These are phyloP conservation scores for Horisme vitalbata DNA, from an alignment of 2,888 invertebrate genomes.

Conservation along the genomic window DNA sequence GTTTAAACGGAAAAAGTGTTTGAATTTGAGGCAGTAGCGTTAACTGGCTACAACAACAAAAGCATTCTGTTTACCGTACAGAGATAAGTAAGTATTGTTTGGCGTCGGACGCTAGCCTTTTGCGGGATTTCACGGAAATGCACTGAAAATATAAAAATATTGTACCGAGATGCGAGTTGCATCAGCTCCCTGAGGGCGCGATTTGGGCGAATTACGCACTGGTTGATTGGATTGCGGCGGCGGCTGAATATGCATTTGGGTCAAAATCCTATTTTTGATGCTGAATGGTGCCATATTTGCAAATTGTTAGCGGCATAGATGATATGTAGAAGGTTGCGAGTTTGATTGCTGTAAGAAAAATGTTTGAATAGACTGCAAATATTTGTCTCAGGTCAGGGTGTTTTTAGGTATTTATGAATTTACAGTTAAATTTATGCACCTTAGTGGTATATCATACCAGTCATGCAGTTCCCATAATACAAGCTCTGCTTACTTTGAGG, in stretches of 20 bases:
- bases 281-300: slow-evolving; percentile 6
- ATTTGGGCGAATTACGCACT: slow-evolving; percentile 49
- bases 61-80: slow-evolving; percentile 42
- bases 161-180: slow-evolving; percentile 59
- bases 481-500: too few species aligned
- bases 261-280: slow-evolving; percentile 14
- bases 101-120: slow-evolving; percentile 45
- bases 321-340: too few species aligned
- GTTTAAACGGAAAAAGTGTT: too few species aligned
- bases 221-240: slow-evolving; percentile 22
- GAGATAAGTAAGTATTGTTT: slow-evolving; percentile 55
- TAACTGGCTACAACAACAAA: slow-evolving; percentile 44
- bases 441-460: too few species aligned
- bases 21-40: slow-evolving; percentile 34
- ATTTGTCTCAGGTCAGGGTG: too few species aligned
- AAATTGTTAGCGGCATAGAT: too few species aligned
- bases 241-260: slow-evolving; percentile 17
- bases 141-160: slow-evolving; percentile 70
- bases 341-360: too few species aligned
- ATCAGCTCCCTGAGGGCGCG: slow-evolving; percentile 54
- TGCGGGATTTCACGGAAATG: slow-evolving; percentile 51
- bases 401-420: too few species aligned
- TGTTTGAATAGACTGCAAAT: too few species aligned
- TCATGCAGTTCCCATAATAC: too few species aligned
- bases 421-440: too few species aligned